phyloP scores from a whole-genome alignment of 1,140 invertebrate genomes.

The Hermatobates lingyangjiaoensis region DNA sequence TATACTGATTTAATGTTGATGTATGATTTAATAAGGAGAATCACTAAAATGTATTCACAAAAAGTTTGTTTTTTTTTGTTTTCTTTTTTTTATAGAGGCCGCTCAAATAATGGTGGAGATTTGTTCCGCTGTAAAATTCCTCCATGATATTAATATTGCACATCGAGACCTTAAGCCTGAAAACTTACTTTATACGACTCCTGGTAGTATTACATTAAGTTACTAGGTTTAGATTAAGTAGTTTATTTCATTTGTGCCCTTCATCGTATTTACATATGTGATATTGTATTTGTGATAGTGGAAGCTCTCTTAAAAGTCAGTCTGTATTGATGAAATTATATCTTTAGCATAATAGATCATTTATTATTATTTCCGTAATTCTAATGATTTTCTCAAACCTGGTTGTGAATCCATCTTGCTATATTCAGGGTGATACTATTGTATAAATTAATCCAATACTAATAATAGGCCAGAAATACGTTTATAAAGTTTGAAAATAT shows the following conservation, averaged over 20 bases:
- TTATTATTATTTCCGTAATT: too few species aligned
- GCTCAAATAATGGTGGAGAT: constrained; percentile 91
- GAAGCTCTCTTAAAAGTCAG: too few species aligned
- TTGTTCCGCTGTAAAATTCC: constrained; percentile 81
- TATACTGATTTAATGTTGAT: too few species aligned
- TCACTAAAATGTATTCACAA: too few species aligned
- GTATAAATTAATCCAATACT: neutral
- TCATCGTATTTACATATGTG: too few species aligned
- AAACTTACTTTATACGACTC: constrained; percentile 65
- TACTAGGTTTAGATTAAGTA: neutral
- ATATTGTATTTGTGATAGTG: too few species aligned
- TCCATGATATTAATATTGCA: constrained; percentile 90
- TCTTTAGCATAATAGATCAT: too few species aligned
- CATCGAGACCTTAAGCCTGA: constrained; percentile 93
- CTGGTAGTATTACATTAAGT: constrained; percentile 22
- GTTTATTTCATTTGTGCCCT: neutral
- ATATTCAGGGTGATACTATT: neutral
- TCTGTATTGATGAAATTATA: too few species aligned
- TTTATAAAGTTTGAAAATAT: neutral
- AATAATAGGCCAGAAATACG: neutral
- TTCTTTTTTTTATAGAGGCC: constrained; percentile 41
- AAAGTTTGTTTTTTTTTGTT: too few species aligned
- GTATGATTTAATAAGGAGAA: too few species aligned
- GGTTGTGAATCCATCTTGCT: neutral
- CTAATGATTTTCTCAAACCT: too few species aligned